Evolutionary conservation across 37 sponge, comb jelly and placozoan genomes (phyloP), one percentile per base, ranked within the genome.

Genomic region (Ianthella basta): DNA sequence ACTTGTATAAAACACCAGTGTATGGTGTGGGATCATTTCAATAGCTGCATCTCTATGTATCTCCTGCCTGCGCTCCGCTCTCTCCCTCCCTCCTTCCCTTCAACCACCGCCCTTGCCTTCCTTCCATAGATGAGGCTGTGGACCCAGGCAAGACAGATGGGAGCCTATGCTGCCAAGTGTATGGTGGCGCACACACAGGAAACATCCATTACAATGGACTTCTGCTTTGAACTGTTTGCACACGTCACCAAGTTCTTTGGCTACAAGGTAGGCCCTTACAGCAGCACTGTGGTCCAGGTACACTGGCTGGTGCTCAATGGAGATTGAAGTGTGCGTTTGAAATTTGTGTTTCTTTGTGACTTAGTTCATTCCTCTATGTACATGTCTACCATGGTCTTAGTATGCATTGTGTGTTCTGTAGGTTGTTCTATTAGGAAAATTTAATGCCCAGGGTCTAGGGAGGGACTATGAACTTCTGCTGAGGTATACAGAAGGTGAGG

Each of bases 221-320:
- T 99, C 83, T 96, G 95, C 40, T 99, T 99, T 89, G 99, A 99
- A 59, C 80, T 99, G 60, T 99, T 99, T 85, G 88, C 99, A 29
- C 99, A 99, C 61, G 91, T 91, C 24, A 99, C 99, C n/a, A 89
- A 91, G 60, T 97, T 96, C 88, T 99, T 99, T 89, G 99, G 97
- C 14, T 95, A 86, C 81, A 97, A 97, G 78, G 95, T 93, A 44
- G 50, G 50, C 50, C 6, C 8, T 8, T 44, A 44, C 50, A 44
- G 5, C 30, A 29, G 30, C 65, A 24, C 65, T n/a, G n/a, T n/a
- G n/a, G n/a, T n/a, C n/a, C n/a, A n/a, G n/a, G n/a, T n/a, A 63
- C 29, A 29, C 65, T n/a, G n/a, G n/a, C n/a, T n/a, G 8, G 65
- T 63, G 30, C 30, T 63, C 65, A 24, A 63, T 63, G 5, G 27